phyloP scores from a whole-genome alignment of 2,888 invertebrate species.

The Clunio marinus region DNA sequence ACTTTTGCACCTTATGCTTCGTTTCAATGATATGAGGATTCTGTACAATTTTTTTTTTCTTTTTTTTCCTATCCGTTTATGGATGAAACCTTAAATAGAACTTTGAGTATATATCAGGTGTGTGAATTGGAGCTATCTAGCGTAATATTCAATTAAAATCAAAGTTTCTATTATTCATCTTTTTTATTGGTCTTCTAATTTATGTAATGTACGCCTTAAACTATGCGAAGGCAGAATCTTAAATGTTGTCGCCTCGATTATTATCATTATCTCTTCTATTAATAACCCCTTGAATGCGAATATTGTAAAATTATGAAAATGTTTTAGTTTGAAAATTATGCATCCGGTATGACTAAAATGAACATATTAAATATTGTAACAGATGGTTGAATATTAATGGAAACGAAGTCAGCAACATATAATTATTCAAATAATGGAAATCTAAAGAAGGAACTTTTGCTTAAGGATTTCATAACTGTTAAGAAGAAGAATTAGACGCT shows the following conservation, averaged over 20 bases:
- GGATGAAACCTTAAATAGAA: constrained; percentile 24
- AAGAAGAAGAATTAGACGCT: too few species aligned
- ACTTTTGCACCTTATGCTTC: constrained; percentile 38
- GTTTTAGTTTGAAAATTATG: neutral
- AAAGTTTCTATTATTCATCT: constrained; percentile 2
- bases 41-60: constrained; percentile 31
- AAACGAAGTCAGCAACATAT: too few species aligned
- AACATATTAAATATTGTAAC: neutral
- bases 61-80: neutral
- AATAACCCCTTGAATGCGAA: neutral
- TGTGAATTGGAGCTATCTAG: constrained; percentile 34
- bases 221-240: neutral
- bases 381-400: too few species aligned
- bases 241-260: neutral
- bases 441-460: too few species aligned
- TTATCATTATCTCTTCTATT: neutral
- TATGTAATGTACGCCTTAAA: constrained; percentile 14
- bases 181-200: constrained; percentile 29
- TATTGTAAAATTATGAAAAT: constrained; percentile 4
- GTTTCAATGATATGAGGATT: constrained; percentile 38
- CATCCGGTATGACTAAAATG: constrained; percentile 3
- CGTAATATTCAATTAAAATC: constrained; percentile 13
- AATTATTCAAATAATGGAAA: too few species aligned
- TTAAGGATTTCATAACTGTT: too few species aligned
- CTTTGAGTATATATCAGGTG: constrained; percentile 39